Conservation (phyloP, 2,113 vertebrate species). For the Tilapia sparmanii region DNA sequence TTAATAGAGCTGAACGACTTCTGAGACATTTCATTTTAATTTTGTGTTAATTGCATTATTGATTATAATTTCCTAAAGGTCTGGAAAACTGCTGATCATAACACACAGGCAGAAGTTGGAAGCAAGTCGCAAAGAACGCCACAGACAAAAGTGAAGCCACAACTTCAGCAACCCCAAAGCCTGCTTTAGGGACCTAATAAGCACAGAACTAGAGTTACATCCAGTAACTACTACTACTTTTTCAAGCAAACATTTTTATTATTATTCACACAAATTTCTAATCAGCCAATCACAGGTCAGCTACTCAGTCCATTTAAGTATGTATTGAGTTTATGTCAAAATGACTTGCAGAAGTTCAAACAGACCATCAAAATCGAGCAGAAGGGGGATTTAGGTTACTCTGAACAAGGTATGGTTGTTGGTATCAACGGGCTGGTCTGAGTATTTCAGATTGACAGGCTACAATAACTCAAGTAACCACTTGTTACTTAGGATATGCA, state of each 20-base stretch:
- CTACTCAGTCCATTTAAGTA: background rate
- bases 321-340: background rate
- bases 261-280: background rate
- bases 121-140: fast-evolving
- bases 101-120: background rate
- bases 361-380: background rate
- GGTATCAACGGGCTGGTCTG: background rate
- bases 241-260: background rate
- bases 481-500: background rate
- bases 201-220: background rate
- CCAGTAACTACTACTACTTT: background rate
- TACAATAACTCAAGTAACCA: background rate
- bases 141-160: background rate
- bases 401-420: background rate
- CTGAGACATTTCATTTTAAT: background rate
- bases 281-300: background rate
- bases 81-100: background rate
- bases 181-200: background rate
- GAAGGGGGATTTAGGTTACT: background rate
- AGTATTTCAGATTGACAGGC: background rate
- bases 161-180: background rate
- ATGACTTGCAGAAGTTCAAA: background rate
- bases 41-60: background rate
- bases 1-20: background rate
- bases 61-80: background rate